Evolutionary conservation across 2,113 vertebrate species (phyloP).

Genomic region (Dasyornis broadbenti): DNA sequence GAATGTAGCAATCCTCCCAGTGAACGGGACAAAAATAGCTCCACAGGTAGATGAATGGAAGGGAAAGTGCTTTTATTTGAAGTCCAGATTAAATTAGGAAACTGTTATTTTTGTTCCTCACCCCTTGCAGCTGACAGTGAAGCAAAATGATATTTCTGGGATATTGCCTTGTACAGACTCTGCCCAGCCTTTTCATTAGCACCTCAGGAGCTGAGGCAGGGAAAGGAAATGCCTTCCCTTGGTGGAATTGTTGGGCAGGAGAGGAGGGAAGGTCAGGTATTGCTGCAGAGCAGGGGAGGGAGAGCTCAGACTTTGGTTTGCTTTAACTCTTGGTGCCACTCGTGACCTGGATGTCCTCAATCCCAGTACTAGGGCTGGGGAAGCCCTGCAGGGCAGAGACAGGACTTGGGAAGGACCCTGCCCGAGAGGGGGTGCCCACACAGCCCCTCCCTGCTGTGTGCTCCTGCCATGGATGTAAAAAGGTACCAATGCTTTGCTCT

Average conservation of each 20-base stretch:
- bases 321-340: fast-evolving
- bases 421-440: too few relatives aligned
- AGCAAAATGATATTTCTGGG: neutral
- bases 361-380: neutral
- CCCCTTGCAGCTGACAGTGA: neutral
- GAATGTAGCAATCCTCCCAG: neutral
- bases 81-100: neutral
- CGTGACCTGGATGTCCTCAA: fast-evolving
- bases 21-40: neutral
- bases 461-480: fast-evolving
- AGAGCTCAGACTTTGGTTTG: fast-evolving
- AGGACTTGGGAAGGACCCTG: neutral
- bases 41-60: neutral
- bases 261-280: fast-evolving
- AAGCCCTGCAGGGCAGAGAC: neutral
- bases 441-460: too few relatives aligned
- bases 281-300: neutral
- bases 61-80: neutral
- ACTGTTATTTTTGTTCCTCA: neutral
- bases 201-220: neutral
- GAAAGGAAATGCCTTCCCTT: neutral
- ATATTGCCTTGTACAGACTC: neutral
- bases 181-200: neutral
- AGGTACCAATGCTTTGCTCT: fast-evolving
- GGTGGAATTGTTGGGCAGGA: fast-evolving